Conservation (phyloP, 2,113 vertebrate species). For the Otis tarda region DNA sequence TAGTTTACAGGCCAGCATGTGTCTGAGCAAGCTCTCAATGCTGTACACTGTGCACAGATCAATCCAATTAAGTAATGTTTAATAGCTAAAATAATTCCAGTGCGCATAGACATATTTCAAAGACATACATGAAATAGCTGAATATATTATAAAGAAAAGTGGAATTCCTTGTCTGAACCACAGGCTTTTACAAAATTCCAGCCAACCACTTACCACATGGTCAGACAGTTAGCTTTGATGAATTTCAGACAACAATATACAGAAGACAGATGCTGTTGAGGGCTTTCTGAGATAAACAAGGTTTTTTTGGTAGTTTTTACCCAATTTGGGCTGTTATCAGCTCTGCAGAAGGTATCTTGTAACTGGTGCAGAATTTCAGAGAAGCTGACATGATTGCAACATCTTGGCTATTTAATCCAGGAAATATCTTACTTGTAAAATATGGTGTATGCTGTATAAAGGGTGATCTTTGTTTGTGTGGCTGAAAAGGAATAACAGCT, state of each 20-base stretch:
- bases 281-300: neutral
- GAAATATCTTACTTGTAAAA: neutral
- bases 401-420: neutral
- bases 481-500: neutral
- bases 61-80: neutral
- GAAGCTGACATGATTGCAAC: neutral
- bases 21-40: neutral
- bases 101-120: constrained; percentile 32
- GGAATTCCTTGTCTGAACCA: constrained; percentile 24
- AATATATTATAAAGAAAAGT: constrained; percentile 31
- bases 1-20: no score
- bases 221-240: constrained; percentile 1
- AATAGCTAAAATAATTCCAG: constrained; percentile 13
- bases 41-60: neutral
- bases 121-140: constrained; percentile 47
- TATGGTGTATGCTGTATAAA: neutral
- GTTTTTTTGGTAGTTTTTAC: neutral
- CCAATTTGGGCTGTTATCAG: neutral
- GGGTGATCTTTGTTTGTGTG: neutral
- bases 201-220: constrained; percentile 2
- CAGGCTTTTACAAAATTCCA: constrained; percentile 41
- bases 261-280: neutral
- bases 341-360: neutral
- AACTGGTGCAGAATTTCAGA: neutral
- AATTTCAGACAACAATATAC: neutral